Evolutionary conservation across 2,888 invertebrate species (phyloP).

Genomic region (Patella pellucida): DNA sequence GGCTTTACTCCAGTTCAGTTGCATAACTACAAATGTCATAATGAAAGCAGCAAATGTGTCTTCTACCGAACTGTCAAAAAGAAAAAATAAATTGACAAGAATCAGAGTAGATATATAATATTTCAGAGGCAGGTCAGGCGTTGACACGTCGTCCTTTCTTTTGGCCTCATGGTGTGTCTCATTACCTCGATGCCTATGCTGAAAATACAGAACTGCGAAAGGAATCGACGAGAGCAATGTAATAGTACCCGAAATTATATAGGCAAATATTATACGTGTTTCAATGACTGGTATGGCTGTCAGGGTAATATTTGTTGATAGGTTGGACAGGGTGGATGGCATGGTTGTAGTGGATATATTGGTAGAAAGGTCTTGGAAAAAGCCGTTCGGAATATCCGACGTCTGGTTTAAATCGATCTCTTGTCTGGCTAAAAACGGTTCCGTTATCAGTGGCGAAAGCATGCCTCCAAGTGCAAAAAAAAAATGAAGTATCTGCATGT

Average conservation of each 20-base stretch:
- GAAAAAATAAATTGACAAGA: constrained; percentile 24
- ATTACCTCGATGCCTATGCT: constrained; percentile 10
- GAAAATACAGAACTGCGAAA: too few relatives aligned
- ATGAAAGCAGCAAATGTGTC: constrained; percentile 33
- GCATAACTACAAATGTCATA: constrained; percentile 34
- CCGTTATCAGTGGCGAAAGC: constrained; percentile 69
- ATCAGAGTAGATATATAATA: constrained; percentile 20
- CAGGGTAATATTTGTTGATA: constrained; percentile 15
- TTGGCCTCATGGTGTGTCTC: constrained; percentile 19
- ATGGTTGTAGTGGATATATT: not conserved
- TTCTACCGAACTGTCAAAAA: constrained; percentile 31
- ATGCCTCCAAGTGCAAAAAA: constrained; percentile 70
- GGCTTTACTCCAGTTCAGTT: constrained; percentile 56
- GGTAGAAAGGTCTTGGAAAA: constrained; percentile 21
- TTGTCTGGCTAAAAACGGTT: constrained; percentile 59
- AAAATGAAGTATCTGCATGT: constrained; percentile 71
- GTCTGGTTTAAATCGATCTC: not conserved
- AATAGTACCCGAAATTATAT: constrained; percentile 17
- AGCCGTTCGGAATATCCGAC: constrained; percentile 13
- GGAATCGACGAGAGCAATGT: not conserved
- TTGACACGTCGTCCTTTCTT: not conserved
- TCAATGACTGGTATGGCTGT: constrained; percentile 1
- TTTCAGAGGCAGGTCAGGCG: not conserved
- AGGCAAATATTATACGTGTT: constrained; percentile 18
- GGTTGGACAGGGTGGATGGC: constrained; percentile 20